A percentile compares a stretch with the other conserved stretches of the same genome.
phyloP scores from a whole-genome alignment of 1,140 invertebrate species.

The Drosophila busckii region DNA sequence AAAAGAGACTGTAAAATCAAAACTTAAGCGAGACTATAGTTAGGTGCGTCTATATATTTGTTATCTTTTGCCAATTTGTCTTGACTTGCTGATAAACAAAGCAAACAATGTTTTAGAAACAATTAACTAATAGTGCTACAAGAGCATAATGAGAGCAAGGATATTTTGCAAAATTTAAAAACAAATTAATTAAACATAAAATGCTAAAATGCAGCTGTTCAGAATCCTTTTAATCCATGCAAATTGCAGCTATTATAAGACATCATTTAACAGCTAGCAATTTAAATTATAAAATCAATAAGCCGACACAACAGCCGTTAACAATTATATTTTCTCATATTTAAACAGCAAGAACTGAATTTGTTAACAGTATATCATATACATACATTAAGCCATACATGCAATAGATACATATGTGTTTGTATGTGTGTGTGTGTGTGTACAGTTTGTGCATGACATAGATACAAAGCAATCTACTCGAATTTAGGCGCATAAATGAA shows the following conservation, averaged over 20 bases:
- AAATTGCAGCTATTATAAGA: no score
- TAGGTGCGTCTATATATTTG: slow-evolving; percentile 2
- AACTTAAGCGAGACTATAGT: no score
- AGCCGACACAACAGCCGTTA: slow-evolving; percentile 1
- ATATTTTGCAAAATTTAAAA: background rate
- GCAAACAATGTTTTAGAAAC: slow-evolving; percentile 5
- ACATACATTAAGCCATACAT: background rate
- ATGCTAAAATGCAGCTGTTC: background rate
- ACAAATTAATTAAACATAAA: background rate
- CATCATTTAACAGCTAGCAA: no score
- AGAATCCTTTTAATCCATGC: no score
- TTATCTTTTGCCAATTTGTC: slow-evolving; percentile 7
- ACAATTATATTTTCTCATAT: slow-evolving; percentile 20
- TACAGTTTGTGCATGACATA: no score
- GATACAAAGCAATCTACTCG: slow-evolving; percentile 25
- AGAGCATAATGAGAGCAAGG: slow-evolving; percentile 13
- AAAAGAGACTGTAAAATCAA: background rate
- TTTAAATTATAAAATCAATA: slow-evolving; percentile 39
- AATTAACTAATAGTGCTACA: slow-evolving; percentile 20
- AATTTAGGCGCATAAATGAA: slow-evolving; percentile 15
- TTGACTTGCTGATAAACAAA: slow-evolving; percentile 13
- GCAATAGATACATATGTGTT: background rate
- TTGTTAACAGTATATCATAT: background rate
- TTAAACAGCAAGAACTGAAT: slow-evolving; percentile 1
- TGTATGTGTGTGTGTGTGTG: no score